Conservation (phyloP, 2,888 invertebrate genomes). For the Drosophila nr. medialis region DNA sequence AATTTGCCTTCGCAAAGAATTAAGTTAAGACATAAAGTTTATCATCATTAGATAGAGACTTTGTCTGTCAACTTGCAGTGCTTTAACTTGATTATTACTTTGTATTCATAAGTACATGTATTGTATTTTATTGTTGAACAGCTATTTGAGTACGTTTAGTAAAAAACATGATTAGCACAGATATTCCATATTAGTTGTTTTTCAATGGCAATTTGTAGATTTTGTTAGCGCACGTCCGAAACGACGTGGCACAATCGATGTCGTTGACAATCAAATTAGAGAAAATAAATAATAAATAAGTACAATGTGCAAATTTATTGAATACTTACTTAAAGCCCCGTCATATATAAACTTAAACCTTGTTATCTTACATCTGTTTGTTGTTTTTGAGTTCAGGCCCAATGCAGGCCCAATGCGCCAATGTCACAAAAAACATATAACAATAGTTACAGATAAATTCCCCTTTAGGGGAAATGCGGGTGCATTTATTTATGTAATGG, state of each 20-base stretch:
- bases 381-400: background rate
- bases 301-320: background rate
- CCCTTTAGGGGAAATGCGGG: constrained; percentile 17
- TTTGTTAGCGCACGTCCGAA: background rate
- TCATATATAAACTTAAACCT: background rate
- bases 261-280: background rate
- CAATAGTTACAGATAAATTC: background rate
- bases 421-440: constrained; percentile 8
- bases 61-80: too few relatives aligned
- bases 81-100: background rate
- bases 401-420: background rate
- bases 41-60: background rate
- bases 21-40: background rate
- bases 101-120: background rate
- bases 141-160: background rate
- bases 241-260: background rate
- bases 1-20: background rate
- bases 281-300: background rate
- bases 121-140: too few relatives aligned
- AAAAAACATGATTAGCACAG: constrained; percentile 1
- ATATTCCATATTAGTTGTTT: background rate
- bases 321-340: background rate
- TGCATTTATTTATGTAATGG: constrained; percentile 14
- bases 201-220: background rate
- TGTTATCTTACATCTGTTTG: background rate